Conservation (phyloP, 1,140 invertebrate genomes). For the Rhizoglyphus robini region DNA sequence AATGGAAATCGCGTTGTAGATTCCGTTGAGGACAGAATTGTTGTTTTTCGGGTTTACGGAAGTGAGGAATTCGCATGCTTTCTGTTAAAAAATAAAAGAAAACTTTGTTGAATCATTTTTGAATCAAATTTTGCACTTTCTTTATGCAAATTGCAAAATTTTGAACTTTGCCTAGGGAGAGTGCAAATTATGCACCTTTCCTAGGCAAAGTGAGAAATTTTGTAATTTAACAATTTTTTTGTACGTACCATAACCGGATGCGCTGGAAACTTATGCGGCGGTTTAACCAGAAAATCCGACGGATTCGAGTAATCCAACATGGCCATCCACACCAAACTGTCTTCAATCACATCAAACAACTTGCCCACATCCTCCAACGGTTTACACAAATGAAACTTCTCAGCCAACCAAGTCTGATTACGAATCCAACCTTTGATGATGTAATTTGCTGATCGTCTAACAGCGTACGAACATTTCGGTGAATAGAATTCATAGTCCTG, state of each 20-base stretch:
- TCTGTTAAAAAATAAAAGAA: too few relatives aligned
- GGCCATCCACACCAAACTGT: constrained; percentile 57
- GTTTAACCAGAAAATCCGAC: constrained; percentile 49
- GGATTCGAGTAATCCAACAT: constrained; percentile 89
- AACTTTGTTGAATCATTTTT: too few relatives aligned
- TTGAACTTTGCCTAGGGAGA: too few relatives aligned
- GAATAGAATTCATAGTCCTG: constrained; percentile 51
- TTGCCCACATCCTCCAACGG: constrained; percentile 38
- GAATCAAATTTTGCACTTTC: too few relatives aligned
- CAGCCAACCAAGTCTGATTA: constrained; percentile 51
- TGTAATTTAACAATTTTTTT: too few relatives aligned
- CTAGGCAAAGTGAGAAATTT: too few relatives aligned
- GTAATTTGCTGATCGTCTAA: constrained; percentile 55
- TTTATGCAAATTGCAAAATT: too few relatives aligned
- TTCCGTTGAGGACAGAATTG: too few relatives aligned
- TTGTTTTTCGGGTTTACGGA: too few relatives aligned
- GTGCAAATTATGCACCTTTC: too few relatives aligned
- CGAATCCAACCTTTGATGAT: constrained; percentile 41
- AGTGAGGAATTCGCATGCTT: too few relatives aligned
- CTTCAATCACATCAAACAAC: constrained; percentile 28
- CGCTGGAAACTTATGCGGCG: not conserved
- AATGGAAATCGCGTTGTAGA: constrained; percentile 50
- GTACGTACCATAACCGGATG: constrained; percentile 24
- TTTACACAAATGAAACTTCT: constrained; percentile 56
- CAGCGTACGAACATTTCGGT: constrained; percentile 51